A percentile compares a stretch with the other conserved stretches of the same genome.
phyloP scores from a whole-genome alignment of 1,140 invertebrate genomes.

The Penaeus chinensis region DNA sequence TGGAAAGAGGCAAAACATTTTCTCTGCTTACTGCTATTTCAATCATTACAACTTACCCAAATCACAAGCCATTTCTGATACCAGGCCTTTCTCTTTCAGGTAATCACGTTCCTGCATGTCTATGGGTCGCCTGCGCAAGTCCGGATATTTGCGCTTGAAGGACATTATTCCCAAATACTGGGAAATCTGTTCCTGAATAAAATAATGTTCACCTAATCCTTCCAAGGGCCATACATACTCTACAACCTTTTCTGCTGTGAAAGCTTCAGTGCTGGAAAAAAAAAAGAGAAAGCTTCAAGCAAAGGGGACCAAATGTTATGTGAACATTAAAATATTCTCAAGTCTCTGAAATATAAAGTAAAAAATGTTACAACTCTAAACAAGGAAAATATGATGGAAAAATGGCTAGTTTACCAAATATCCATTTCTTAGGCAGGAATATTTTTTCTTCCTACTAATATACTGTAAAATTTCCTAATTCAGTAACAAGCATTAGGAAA shows the following conservation, averaged over 20 bases:
- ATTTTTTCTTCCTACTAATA: neutral
- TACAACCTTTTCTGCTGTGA: slow-evolving; percentile 87
- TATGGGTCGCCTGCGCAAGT: slow-evolving; percentile 83
- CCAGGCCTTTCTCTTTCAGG: slow-evolving; percentile 84
- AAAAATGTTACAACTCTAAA: neutral
- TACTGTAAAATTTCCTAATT: neutral
- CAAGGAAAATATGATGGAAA: no score
- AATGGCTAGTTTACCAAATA: no score
- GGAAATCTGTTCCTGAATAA: slow-evolving; percentile 93
- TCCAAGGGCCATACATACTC: slow-evolving; percentile 94
- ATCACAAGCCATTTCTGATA: slow-evolving; percentile 92
- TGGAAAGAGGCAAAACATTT: neutral
- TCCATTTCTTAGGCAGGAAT: neutral
- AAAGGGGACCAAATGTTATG: no score
- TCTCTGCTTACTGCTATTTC: no score
- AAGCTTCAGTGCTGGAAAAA: slow-evolving; percentile 59
- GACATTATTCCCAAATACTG: slow-evolving; percentile 93
- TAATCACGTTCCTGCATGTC: slow-evolving; percentile 91
- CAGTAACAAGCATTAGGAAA: neutral
- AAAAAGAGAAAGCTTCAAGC: neutral
- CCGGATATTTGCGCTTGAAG: slow-evolving; percentile 95
- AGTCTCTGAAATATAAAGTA: no score
- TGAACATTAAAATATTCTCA: no score
- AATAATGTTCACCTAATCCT: slow-evolving; percentile 70
- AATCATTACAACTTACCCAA: slow-evolving; percentile 70